phyloP scores from a whole-genome alignment of 1,140 invertebrate species.

The Macrocentrus cingulum region DNA sequence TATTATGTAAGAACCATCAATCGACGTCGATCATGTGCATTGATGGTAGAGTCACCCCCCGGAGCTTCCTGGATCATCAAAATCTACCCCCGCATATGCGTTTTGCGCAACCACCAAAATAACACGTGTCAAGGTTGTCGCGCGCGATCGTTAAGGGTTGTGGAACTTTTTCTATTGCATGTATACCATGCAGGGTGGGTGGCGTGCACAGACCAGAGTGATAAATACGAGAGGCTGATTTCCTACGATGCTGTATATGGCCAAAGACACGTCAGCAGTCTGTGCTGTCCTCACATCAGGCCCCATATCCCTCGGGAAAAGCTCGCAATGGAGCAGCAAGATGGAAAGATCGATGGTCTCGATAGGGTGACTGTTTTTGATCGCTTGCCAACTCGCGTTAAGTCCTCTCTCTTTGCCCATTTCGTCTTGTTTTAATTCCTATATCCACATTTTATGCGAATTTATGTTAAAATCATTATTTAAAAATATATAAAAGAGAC shows the following conservation, averaged over 20 bases:
- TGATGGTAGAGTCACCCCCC: constrained; percentile 8
- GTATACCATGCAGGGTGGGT: background rate
- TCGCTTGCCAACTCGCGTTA: constrained; percentile 37
- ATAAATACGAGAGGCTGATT: too few relatives aligned
- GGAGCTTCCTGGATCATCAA: too few relatives aligned
- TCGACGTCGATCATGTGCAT: background rate
- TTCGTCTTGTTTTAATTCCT: too few relatives aligned
- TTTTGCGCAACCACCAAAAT: constrained; percentile 19
- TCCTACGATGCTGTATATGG: too few relatives aligned
- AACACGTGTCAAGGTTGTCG: constrained; percentile 20
- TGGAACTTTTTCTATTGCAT: background rate
- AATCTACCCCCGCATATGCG: too few relatives aligned
- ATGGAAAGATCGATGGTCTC: constrained; percentile 45
- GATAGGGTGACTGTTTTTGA: constrained; percentile 49
- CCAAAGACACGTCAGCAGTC: constrained; percentile 19
- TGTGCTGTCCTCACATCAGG: constrained; percentile 12
- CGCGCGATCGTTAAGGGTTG: constrained; percentile 18
- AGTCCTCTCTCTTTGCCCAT: background rate
- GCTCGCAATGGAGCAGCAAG: constrained; percentile 17
- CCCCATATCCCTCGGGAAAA: constrained; percentile 5
- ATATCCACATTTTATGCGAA: background rate
- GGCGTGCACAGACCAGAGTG: too few relatives aligned
- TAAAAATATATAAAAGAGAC: too few relatives aligned
- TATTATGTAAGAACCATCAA: background rate
- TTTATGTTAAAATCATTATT: too few relatives aligned